Evolutionary conservation across 2,797 vertebrate genomes (phyloP), one percentile per base, ranked within the genome.

Genomic region (Melanotaenia parkinsoni): DNA sequence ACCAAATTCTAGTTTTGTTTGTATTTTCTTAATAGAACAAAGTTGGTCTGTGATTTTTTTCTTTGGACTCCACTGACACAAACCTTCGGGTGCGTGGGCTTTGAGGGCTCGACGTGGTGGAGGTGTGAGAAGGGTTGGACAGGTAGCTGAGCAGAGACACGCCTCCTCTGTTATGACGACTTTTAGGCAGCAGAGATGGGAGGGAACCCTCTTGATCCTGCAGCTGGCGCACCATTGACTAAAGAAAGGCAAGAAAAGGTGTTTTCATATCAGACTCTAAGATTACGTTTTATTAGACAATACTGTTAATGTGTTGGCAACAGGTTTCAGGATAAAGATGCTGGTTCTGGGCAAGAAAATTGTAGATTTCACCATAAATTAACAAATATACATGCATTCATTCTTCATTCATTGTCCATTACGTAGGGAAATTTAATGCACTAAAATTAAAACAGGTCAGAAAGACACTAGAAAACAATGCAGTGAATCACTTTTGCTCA

Each of bases 81-180:
- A 16, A 87, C 88, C 76, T 84, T 12, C 59, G 54, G 1, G 24
- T 37, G 67, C 67, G 64, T 1, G 75, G 73, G 53, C 79, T 77
- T 5, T 56, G 76, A 1, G 68, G 65, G 56, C 63, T 40, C 0
- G 78, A 57, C 0, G 45, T 20, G 56, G 64, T 18, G 60, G 79
- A 64, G 47, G 70, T 0, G 60, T 4, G 67, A 6, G 76, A 81
- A 2, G 81, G 1, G 47, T 95, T 87, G 0, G 96, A 93, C 90
- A 97, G 83, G 90, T 96, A 98, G 89, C 95, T 96, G 79, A 96
- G 85, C 67, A 97, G 91, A 63, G 95, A 96, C 76, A 95, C 93
- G 13, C 95, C 94, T 69, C 93, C 94, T 40, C 92, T 88, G 70
- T 47, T 61, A 0, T 76, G 74, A 33, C 72, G 82, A 62, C 70